A percentile compares a stretch with the other conserved stretches of the same genome.
These are phyloP conservation scores for Mya arenaria DNA, from an alignment of 1,140 invertebrate species.

Conservation along the genomic window DNA sequence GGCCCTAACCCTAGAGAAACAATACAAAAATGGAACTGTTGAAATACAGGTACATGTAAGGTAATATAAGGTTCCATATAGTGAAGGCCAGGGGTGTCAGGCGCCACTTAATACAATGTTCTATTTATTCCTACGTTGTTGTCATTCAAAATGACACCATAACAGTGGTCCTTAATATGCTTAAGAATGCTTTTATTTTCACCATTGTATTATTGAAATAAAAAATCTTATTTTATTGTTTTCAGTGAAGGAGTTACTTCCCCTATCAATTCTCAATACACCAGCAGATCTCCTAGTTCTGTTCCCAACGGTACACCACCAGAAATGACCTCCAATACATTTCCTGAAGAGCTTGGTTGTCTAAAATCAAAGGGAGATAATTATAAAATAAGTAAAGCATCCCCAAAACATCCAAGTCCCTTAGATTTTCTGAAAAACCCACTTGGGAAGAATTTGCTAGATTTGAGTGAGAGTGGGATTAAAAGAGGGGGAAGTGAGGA, in stretches of 20 bases:
- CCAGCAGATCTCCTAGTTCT: slow-evolving; percentile 20
- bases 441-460: slow-evolving; percentile 31
- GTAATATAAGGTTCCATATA: no score
- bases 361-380: not conserved
- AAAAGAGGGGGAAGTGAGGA: slow-evolving; percentile 64
- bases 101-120: no score
- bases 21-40: no score
- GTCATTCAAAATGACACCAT: not conserved
- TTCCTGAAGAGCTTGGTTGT: no score
- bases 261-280: not conserved
- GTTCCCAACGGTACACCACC: not conserved
- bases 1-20: no score
- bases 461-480: not conserved
- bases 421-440: slow-evolving; percentile 44
- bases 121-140: not conserved
- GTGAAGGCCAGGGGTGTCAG: no score
- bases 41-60: no score
- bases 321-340: not conserved
- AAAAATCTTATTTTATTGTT: no score
- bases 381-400: not conserved
- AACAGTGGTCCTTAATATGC: not conserved
- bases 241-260: slow-evolving; percentile 45
- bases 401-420: slow-evolving; percentile 29
- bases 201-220: no score
- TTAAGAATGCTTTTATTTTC: not conserved